These are phyloP conservation scores for Spondyliosoma cantharus DNA, from an alignment of 2,797 vertebrate species.

Conservation along the genomic window DNA sequence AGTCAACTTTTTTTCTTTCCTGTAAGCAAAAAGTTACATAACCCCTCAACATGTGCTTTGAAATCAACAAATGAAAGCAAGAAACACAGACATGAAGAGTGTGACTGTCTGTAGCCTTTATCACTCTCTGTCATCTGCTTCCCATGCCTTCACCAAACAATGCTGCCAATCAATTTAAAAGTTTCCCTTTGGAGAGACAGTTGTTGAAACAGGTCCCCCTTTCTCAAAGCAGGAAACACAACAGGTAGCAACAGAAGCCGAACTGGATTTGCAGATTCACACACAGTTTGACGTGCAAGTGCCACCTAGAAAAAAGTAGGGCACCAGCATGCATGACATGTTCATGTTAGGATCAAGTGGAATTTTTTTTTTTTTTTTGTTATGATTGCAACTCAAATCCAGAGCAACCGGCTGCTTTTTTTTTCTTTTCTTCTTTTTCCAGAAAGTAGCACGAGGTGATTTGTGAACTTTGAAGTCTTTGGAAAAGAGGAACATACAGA, in stretches of 20 bases:
- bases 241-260: slow-evolving; percentile 72
- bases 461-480: not conserved
- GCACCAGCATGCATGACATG: slow-evolving; percentile 21
- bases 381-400: not conserved
- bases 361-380: not conserved
- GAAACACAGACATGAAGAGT: not conserved
- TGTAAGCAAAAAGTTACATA: slow-evolving; percentile 1
- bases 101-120: no score
- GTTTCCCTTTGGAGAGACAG: slow-evolving; percentile 29
- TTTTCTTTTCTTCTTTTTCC: not conserved
- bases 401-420: not conserved
- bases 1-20: slow-evolving; percentile 11
- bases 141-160: slow-evolving; percentile 21
- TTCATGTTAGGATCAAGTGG: slow-evolving; percentile 11
- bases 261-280: slow-evolving; percentile 40
- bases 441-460: not conserved
- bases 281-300: slow-evolving; percentile 20
- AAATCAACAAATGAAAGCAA: not conserved
- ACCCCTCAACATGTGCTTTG: not conserved
- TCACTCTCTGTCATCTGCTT: not conserved
- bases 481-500: slow-evolving; percentile 2
- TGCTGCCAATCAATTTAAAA: slow-evolving; percentile 37
- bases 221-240: slow-evolving; percentile 53
- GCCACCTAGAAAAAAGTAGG: slow-evolving; percentile 26
- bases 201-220: slow-evolving; percentile 52